These are phyloP conservation scores for Cerastis leucographa DNA, from an alignment of 2,888 invertebrate species.

Conservation along the genomic window DNA sequence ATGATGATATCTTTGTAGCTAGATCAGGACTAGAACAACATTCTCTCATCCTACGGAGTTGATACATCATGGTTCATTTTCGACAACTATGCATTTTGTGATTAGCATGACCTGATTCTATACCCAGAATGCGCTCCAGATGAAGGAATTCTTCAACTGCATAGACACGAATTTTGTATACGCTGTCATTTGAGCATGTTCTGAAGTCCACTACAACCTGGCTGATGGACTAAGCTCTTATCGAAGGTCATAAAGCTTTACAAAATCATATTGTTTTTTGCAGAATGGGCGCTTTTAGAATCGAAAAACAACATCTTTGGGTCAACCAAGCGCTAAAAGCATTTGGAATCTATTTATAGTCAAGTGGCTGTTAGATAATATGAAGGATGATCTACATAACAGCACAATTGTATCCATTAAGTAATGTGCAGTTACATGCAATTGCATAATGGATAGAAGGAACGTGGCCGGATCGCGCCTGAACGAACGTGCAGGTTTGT, in stretches of 20 bases:
- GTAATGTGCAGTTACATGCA: slow-evolving; percentile 49
- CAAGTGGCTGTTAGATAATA: slow-evolving; percentile 36
- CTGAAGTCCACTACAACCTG: background rate
- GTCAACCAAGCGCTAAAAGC: background rate
- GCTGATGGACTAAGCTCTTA: background rate
- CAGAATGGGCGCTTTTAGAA: background rate
- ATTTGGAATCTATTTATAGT: slow-evolving; percentile 42
- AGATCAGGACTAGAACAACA: background rate
- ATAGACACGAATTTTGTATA: background rate
- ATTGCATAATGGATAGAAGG: slow-evolving; percentile 52
- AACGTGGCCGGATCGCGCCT: slow-evolving; percentile 23
- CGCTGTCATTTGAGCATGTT: background rate
- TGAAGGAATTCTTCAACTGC: background rate
- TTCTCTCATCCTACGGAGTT: background rate
- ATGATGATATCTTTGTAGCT: background rate
- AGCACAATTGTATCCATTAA: slow-evolving; percentile 32
- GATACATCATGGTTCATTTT: background rate
- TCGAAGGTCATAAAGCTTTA: background rate
- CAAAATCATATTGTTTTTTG: background rate
- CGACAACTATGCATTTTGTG: background rate
- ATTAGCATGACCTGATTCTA: background rate
- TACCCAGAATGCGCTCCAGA: background rate
- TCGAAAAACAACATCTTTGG: background rate
- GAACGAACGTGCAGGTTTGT: slow-evolving; percentile 17
- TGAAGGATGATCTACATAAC: slow-evolving; percentile 38